phyloP scores from a whole-genome alignment of 2,797 vertebrate genomes.

The Platyrinchus mystaceus region DNA sequence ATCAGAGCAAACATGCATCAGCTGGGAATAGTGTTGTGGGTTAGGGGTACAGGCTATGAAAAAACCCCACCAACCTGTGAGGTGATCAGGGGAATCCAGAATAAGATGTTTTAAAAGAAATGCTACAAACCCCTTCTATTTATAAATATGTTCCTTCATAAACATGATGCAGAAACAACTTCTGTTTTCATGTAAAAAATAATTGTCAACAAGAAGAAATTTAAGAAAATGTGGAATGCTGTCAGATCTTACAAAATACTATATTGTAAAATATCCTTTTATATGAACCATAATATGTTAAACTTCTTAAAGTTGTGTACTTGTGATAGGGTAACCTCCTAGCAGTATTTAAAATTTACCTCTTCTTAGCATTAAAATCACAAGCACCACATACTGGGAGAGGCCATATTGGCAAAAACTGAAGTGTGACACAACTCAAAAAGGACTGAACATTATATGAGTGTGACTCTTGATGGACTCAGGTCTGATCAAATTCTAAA shows the following conservation, averaged over 20 bases:
- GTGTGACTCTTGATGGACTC: background rate
- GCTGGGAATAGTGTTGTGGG: background rate
- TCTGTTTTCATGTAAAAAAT: background rate
- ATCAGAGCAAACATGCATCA: background rate
- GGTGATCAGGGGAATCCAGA: background rate
- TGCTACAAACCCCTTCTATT: background rate
- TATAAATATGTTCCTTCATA: background rate
- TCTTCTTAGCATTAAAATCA: background rate
- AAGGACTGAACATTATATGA: background rate
- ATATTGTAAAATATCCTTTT: background rate
- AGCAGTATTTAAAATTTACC: background rate
- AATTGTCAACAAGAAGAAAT: background rate
- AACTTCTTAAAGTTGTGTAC: background rate
- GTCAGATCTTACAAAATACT: background rate
- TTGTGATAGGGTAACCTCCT: background rate
- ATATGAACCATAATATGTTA: background rate
- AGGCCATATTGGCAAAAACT: background rate
- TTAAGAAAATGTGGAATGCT: background rate
- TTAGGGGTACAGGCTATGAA: background rate
- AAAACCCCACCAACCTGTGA: accelerated
- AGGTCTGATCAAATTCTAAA: background rate
- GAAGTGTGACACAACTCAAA: background rate
- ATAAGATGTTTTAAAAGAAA: background rate
- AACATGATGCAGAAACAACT: background rate
- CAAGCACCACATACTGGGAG: background rate